Evolutionary conservation across 2,797 vertebrate genomes (phyloP), one percentile per base, ranked within the genome.

Genomic region (Euphonia xanthogaster): DNA sequence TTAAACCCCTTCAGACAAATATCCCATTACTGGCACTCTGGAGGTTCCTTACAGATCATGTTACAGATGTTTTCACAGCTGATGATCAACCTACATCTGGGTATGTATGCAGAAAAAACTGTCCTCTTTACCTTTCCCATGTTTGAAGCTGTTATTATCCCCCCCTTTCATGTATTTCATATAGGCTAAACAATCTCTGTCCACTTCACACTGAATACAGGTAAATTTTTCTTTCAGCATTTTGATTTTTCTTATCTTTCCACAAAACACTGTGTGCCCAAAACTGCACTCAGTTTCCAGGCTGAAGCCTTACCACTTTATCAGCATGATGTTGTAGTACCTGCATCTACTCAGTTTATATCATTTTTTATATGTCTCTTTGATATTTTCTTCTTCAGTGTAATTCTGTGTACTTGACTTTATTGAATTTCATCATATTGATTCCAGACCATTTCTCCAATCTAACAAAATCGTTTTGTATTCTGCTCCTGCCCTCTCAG

Each of bases 391-490:
- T 83, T 90, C 70, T 93, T 84, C 68, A 65, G 21, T n/a, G 35
- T 45, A 93, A 91, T 62, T 86, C 53, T 91, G 63, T 27, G 45
- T 70, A 86, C 62, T 95, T 73, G 81, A 71, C 53, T 88, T 50
- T 73, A 91, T 33, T 94, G 55, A 95, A 92, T 86, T 75, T 66
- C 73, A 93, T 73, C 66, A 53, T 77, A 94, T 66, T 73, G 82
- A 95, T 90, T 93, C 75, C 66, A 95, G 71, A 66, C 66, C 42
- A 51, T 68, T 85, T 88, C 78, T 82, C 45, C 63, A 93, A 85
- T 71, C 68, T 75, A 84, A 75, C 66, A 93, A 84, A 90, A 86
- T 51, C 2, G 0, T 55, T 95, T 63, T 57, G 33, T 40, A 81
- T 84, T 93, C 88, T 90, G 15, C 18, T 91, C 39, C 73, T 72